Evolutionary conservation across 2,797 vertebrate species (phyloP).

Genomic region (Arctocebus calabarensis): DNA sequence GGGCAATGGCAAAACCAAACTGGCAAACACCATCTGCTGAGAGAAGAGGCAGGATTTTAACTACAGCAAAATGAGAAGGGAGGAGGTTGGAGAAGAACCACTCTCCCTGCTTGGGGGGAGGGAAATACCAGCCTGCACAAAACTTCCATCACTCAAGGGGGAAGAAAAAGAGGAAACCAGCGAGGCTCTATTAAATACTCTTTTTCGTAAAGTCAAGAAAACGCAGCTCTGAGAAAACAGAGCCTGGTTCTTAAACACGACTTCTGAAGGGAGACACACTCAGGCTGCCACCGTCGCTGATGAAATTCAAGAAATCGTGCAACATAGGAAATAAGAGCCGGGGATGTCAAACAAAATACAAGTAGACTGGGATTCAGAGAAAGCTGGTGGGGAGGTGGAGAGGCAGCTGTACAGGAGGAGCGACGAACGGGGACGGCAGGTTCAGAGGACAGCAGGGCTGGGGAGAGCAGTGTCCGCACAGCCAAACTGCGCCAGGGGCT

Average conservation of each 20-base stretch:
- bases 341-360: accelerated
- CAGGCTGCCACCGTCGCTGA: neutral
- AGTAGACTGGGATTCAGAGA: neutral
- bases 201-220: neutral
- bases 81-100: neutral
- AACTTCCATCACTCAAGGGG: neutral
- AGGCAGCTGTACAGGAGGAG: neutral
- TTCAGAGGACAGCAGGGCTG: neutral
- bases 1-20: neutral
- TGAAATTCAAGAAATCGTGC: neutral
- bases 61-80: accelerated
- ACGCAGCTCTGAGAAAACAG: neutral
- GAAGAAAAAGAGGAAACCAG: neutral
- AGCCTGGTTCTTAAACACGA: neutral
- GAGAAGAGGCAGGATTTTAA: neutral
- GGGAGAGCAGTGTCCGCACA: neutral
- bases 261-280: neutral
- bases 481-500: neutral
- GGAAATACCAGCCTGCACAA: neutral
- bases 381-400: neutral
- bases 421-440: accelerated
- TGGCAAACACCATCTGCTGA: neutral
- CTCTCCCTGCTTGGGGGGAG: neutral
- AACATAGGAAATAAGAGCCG: neutral
- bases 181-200: accelerated